These are phyloP conservation scores for Halichoerus grypus DNA, from an alignment of 2,113 vertebrate genomes.

Conservation along the genomic window DNA sequence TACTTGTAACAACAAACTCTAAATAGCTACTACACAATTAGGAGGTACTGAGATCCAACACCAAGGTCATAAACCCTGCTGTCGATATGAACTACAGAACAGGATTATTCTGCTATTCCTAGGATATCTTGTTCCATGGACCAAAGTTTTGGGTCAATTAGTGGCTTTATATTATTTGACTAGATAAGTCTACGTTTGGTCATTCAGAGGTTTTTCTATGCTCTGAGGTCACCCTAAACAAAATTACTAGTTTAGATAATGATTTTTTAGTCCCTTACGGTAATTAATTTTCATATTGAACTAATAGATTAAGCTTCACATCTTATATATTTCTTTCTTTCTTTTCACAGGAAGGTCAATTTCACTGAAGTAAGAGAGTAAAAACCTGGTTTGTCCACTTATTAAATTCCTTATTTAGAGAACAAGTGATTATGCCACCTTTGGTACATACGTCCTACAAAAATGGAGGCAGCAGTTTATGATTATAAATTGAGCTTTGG, in stretches of 20 bases:
- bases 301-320: conserved; percentile 81
- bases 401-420: conserved; percentile 80
- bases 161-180: not conserved
- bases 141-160: not conserved
- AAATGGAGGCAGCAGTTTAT: not conserved
- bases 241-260: conserved; percentile 64
- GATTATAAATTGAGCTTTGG: not conserved
- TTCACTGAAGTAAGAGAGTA: conserved; percentile 77
- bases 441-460: conserved; percentile 29
- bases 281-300: not conserved
- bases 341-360: conserved; percentile 78
- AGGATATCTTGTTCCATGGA: not conserved
- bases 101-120: not conserved
- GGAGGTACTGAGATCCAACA: conserved; percentile 48
- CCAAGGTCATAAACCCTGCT: not conserved
- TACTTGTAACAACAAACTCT: conserved; percentile 42
- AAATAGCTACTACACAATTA: not conserved
- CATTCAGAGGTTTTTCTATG: not conserved
- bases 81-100: not conserved
- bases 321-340: conserved; percentile 73
- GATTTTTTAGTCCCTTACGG: not conserved
- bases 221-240: conserved; percentile 77
- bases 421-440: conserved; percentile 82
- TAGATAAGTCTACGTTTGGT: not conserved
- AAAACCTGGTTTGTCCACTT: conserved; percentile 74